Base-by-base conservation (phyloP, 2,113 vertebrate genomes). In the Epinephelus cyanopodus region DNA sequence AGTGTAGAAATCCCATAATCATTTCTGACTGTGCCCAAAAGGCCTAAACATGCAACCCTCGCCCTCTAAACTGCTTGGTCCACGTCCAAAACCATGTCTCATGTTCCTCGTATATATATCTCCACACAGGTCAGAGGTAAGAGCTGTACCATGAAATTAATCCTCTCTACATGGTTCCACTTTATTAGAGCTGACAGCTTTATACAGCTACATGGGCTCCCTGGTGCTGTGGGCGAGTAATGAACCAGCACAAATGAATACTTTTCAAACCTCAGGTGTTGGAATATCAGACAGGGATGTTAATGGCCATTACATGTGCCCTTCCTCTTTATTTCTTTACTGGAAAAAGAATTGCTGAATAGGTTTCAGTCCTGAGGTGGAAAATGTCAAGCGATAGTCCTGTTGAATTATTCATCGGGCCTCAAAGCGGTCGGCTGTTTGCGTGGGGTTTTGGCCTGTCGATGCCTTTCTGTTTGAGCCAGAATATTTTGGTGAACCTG, bases 171-270 rank as follows among this genome's bases (percentile, higher is more conserved):
- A 3, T 70, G 86, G 77, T 89, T 89, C 79, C 47, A 68, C 64
- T 84, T 90, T 84, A 95, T 94, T 87, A 79, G 67, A 86, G 81
- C 66, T 83, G 94, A 92, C 94, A 93, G 89, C 33, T 86, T 84
- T 70, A 75, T 60, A 60, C 73, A 72, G 48, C 45, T 56, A 29
- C 60, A 67, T 1, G 18, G 54, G 57, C 60, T 90, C 86, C 77
- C 73, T 71, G 72, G 53, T 78, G 88, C 78, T 63, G 64, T 50
- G 83, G 70, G 64, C 1, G 18, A 82, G 66, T 70, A 83, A 78
- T 83, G 83, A 82, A 89, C 76, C 68, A 75, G 72, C 47, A 73
- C 75, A 67, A 87, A 74, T 75, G 42, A 83, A 84, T 63, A 76
- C 42, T 19, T 76, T 50, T 27, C 13, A 66, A 90, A 74, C 52